Conservation (phyloP, 1,140 invertebrate genomes). For the Calliopsis andreniformis region DNA sequence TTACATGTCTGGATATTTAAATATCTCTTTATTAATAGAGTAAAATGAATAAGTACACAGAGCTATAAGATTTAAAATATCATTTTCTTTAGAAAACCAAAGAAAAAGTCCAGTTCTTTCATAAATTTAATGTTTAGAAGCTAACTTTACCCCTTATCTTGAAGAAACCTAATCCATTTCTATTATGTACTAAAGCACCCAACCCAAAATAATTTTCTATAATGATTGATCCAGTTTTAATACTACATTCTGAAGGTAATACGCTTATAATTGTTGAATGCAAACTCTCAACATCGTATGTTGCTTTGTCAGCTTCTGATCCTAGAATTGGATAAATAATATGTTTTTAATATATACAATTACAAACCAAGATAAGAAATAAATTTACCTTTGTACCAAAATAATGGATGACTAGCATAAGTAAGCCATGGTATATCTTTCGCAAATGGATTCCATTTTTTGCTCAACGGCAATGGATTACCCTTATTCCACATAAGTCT, state of each 20-base stretch:
- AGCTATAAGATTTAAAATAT: background rate
- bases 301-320: slow-evolving; percentile 76
- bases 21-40: slow-evolving; percentile 38
- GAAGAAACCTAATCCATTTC: slow-evolving; percentile 91
- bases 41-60: slow-evolving; percentile 19
- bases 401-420: slow-evolving; percentile 90
- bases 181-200: slow-evolving; percentile 91
- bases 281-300: slow-evolving; percentile 84
- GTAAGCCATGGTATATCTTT: slow-evolving; percentile 90
- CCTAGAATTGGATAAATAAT: slow-evolving; percentile 35
- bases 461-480: slow-evolving; percentile 85
- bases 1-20: slow-evolving; percentile 8
- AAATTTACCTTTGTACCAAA: slow-evolving; percentile 87
- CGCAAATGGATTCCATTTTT: slow-evolving; percentile 93
- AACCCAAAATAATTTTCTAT: slow-evolving; percentile 91
- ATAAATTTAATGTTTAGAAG: slow-evolving; percentile 84
- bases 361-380: slow-evolving; percentile 7
- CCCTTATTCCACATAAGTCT: slow-evolving; percentile 89
- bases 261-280: slow-evolving; percentile 71
- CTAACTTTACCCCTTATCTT: slow-evolving; percentile 92
- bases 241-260: slow-evolving; percentile 62
- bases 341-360: background rate
- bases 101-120: background rate
- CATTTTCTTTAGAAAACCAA: background rate
- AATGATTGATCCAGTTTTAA: slow-evolving; percentile 85